phyloP scores from a whole-genome alignment of 2,797 vertebrate species.

The Lutjanus campechanus region DNA sequence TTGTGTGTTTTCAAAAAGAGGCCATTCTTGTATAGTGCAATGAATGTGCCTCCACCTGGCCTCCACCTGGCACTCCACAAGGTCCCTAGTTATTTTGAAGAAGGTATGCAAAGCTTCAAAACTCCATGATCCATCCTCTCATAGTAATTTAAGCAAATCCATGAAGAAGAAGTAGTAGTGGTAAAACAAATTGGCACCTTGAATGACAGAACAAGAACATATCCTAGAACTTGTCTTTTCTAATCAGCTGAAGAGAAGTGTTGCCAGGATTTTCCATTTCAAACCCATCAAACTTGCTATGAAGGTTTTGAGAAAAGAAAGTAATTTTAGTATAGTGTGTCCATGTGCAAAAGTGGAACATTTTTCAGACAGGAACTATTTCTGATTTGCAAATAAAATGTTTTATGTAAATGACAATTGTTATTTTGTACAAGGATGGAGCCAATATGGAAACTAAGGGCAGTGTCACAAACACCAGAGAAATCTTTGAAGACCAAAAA shows the following conservation, averaged over 20 bases:
- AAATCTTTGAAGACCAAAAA: background rate
- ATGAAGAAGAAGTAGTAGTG: background rate
- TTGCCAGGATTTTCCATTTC: background rate
- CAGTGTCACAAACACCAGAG: background rate
- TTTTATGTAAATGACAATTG: background rate
- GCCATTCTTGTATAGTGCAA: background rate
- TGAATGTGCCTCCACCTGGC: background rate
- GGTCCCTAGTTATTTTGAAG: background rate
- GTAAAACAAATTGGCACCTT: conserved; percentile 17
- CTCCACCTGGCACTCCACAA: background rate
- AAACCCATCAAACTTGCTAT: background rate
- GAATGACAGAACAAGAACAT: background rate
- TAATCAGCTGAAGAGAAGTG: background rate
- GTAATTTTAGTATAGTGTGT: background rate
- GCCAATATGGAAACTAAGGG: background rate
- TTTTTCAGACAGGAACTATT: background rate
- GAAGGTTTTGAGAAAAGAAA: background rate
- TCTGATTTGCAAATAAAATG: background rate
- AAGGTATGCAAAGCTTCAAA: background rate
- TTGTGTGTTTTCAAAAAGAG: background rate
- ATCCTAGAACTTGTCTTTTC: background rate
- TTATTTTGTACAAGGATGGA: background rate
- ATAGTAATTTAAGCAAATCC: background rate
- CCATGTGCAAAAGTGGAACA: background rate
- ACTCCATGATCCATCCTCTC: background rate